Evolutionary conservation across 2,888 invertebrate species (phyloP), one percentile per base, ranked within the genome.

Genomic region (Diploptera punctata): DNA sequence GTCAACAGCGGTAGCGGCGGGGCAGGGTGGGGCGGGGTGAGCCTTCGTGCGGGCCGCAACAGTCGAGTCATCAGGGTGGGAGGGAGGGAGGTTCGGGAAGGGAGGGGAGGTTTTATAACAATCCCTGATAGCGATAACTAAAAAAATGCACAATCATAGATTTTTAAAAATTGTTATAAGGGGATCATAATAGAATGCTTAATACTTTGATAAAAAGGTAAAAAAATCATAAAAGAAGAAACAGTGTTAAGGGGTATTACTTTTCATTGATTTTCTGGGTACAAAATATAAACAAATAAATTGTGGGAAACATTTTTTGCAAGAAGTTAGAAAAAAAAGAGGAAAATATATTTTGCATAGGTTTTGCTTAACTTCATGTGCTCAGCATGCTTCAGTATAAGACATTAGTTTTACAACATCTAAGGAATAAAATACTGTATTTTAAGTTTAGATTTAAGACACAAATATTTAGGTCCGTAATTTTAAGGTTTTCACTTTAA

Each of bases 401-500:
- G 43, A 26, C 52, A 43, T 68, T 67, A 72, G 68, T 61, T 72
- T 68, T 67, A 68, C 33, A 38, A 24, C 47, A 31, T 49, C 61
- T 43, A 47, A 57, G 62, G 43, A 52, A 68, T 72, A 72, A 61
- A 68, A 29, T 62, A 70, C 47, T 49, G 61, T 67, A 52, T 70
- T 72, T 74, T 74, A 74, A 74, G 74, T 74, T 74, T 72, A 74
- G 72, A 26, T 74, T 70, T 72, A 74, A 72, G 72, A 73, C 69
- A 54, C 62, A 61, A 21, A 68, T 68, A 73, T 72, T 68, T 72
- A 72, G 72, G 71, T 71, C 75, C 44, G 67, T 75, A 75, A 73
- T 75, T 65, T 73, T 75, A 75, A 75, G 75, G 60, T 57, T 70
- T 73, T 73, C 75, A 69, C 71, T 68, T 67, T 71, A 75, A 68